Percentiles rank a stretch among this genome's conserved stretches.
phyloP scores from a whole-genome alignment of 2,113 vertebrate species.

The Chunga burmeisteri region DNA sequence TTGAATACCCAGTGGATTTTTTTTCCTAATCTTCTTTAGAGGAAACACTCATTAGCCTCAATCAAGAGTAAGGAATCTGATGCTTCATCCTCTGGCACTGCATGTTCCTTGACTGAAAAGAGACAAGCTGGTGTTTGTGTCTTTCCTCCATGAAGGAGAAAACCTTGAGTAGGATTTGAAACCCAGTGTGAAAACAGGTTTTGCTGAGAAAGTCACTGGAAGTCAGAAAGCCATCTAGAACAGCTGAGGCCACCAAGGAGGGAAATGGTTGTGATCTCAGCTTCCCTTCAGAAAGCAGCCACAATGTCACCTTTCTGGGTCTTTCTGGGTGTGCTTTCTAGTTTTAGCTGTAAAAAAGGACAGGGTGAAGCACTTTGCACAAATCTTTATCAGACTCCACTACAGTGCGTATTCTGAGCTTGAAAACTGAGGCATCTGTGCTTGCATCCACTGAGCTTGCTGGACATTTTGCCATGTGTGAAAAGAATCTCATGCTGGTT shows the following conservation, averaged over 20 bases:
- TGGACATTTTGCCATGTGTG: background rate
- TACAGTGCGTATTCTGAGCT: background rate
- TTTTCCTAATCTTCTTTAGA: background rate
- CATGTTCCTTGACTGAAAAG: background rate
- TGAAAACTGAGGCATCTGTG: background rate
- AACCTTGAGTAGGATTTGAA: background rate
- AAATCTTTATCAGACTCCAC: background rate
- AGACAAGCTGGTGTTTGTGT: background rate
- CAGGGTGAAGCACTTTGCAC: background rate
- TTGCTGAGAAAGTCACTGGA: background rate
- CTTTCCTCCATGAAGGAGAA: background rate
- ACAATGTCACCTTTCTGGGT: background rate
- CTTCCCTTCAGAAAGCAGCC: background rate
- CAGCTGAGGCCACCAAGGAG: background rate
- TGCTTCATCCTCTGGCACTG: background rate
- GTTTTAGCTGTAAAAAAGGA: background rate
- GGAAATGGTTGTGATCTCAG: background rate
- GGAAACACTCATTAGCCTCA: background rate
- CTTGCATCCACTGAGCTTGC: background rate
- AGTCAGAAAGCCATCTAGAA: background rate
- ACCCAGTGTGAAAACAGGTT: background rate
- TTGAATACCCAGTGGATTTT: background rate
- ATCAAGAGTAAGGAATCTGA: background rate
- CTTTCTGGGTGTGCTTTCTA: background rate
- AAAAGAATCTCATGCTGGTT: background rate